Conservation (phyloP, 2,888 invertebrate species). For the Melikaiella ostensackeni region DNA sequence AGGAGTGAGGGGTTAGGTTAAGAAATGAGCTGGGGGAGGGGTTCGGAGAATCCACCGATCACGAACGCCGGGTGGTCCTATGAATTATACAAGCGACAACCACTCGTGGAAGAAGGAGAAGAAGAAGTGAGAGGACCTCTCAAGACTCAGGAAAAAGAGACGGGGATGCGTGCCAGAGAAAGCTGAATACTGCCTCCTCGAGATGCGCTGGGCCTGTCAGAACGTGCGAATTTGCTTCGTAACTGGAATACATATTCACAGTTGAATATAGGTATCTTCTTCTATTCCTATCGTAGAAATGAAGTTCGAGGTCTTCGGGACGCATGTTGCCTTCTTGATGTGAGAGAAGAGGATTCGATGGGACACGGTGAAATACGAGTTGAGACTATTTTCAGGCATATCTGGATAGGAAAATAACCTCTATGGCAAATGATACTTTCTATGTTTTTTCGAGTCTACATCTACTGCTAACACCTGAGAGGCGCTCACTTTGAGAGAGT, state of each 20-base stretch:
- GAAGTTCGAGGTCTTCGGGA: slow-evolving; percentile 20
- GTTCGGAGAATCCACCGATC: slow-evolving; percentile 62
- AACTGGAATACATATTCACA: slow-evolving; percentile 44
- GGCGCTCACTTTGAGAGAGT: no score
- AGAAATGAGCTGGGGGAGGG: slow-evolving; percentile 28
- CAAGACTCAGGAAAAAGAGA: slow-evolving; percentile 54
- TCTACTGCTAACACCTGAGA: no score
- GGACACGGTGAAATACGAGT: slow-evolving; percentile 12
- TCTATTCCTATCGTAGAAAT: neutral
- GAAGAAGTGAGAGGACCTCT: slow-evolving; percentile 45
- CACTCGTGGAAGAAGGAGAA: slow-evolving; percentile 53
- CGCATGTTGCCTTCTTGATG: slow-evolving; percentile 35
- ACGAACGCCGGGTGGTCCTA: slow-evolving; percentile 70
- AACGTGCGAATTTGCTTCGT: slow-evolving; percentile 48
- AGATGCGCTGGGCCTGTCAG: slow-evolving; percentile 14
- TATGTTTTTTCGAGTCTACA: no score
- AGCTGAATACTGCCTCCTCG: slow-evolving; percentile 23
- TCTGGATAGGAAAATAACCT: no score
- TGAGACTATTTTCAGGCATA: no score
- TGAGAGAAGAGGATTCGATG: slow-evolving; percentile 11
- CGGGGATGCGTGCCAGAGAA: slow-evolving; percentile 56
- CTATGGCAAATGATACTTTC: no score
- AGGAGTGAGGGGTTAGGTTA: slow-evolving; percentile 39
- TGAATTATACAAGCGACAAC: slow-evolving; percentile 75
- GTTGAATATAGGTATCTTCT: neutral